phyloP scores from a whole-genome alignment of 2,888 invertebrate genomes.

The Cacoxenus indagator region DNA sequence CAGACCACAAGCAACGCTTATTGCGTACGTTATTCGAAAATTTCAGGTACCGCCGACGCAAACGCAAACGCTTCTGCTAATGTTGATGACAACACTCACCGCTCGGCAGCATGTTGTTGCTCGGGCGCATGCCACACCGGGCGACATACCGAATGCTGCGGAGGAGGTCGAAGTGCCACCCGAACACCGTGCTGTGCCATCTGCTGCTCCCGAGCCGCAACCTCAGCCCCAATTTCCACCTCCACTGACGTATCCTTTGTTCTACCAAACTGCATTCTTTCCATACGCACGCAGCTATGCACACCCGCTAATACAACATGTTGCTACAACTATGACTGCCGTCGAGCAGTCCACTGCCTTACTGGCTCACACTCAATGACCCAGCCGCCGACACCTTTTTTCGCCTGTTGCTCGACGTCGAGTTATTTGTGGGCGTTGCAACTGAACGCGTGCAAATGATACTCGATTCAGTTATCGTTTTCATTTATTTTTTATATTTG shows the following conservation, averaged over 20 bases:
- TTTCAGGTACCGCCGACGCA: conserved; percentile 48
- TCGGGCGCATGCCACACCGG: conserved; percentile 31
- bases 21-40: conserved; percentile 42
- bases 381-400: conserved; percentile 68
- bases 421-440: neutral
- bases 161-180: conserved; percentile 51
- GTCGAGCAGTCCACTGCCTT: too few relatives aligned
- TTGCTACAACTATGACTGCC: conserved; percentile 44
- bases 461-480: neutral
- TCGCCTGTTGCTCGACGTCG: neutral
- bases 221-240: conserved; percentile 31
- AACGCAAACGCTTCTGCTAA: neutral
- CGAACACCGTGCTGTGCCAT: conserved; percentile 45
- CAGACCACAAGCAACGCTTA: conserved; percentile 14
- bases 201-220: conserved; percentile 24
- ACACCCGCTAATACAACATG: conserved; percentile 43
- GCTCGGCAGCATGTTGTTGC: conserved; percentile 6
- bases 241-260: conserved; percentile 43
- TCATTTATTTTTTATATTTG: too few relatives aligned
- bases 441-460: neutral
- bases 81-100: neutral
- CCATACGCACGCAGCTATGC: conserved; percentile 60
- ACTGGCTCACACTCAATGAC: too few relatives aligned
- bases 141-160: conserved; percentile 50
- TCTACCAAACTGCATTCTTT: conserved; percentile 72